A percentile compares a stretch with the other conserved stretches of the same genome.
These are phyloP conservation scores for Megaleporinus macrocephalus DNA, from an alignment of 2,113 vertebrate species.

Conservation along the genomic window DNA sequence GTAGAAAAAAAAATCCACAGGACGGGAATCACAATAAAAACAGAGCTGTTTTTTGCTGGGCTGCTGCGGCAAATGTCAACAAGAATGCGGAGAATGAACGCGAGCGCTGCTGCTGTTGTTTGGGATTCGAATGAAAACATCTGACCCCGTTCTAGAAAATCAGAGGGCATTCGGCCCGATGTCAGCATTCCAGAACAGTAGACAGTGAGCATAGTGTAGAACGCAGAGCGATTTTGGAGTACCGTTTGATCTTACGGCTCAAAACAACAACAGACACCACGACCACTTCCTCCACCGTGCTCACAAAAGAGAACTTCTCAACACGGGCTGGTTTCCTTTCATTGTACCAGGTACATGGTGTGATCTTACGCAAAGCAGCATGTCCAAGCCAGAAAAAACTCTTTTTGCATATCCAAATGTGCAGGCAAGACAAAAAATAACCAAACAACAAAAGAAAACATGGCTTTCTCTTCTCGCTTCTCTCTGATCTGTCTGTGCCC, in stretches of 20 bases:
- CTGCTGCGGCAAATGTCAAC: too few species aligned
- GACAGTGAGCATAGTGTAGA: too few species aligned
- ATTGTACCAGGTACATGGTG: background rate
- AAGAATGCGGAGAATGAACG: background rate
- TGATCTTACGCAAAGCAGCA: background rate
- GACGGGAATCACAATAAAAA: background rate
- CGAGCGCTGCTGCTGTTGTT: background rate
- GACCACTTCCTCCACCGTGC: background rate
- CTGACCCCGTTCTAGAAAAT: background rate
- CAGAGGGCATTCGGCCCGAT: background rate
- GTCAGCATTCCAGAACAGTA: slow-evolving; percentile 8
- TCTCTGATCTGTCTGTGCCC: background rate
- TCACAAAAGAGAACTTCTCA: background rate
- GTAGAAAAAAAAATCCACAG: background rate
- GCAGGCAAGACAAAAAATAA: background rate
- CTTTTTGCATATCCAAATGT: background rate
- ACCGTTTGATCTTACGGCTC: background rate
- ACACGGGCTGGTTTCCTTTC: background rate
- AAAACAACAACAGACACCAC: background rate
- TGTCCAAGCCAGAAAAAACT: background rate
- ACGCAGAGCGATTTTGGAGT: background rate
- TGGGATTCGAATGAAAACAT: background rate
- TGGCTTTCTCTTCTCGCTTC: too few species aligned
- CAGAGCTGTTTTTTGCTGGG: too few species aligned
- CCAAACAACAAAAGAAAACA: too few species aligned